A percentile compares a stretch with the other conserved stretches of the same genome.
Conservation (phyloP, 2,113 vertebrate genomes). For the Connochaetes taurinus region DNA sequence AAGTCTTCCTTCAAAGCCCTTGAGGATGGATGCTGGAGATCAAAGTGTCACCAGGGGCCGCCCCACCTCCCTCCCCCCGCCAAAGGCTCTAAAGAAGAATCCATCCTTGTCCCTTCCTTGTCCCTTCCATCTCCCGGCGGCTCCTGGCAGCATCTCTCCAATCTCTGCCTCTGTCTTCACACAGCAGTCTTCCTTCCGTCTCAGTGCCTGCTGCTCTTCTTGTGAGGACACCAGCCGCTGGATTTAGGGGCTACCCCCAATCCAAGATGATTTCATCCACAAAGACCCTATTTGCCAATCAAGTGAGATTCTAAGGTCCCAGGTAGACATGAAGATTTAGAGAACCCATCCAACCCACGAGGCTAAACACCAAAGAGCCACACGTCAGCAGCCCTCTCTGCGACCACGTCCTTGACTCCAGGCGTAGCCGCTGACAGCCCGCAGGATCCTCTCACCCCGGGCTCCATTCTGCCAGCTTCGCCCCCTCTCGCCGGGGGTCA, state of each 20-base stretch:
- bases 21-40: not conserved
- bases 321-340: not conserved
- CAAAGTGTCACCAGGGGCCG: not conserved
- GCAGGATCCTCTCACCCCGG: not conserved
- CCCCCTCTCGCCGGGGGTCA: not conserved
- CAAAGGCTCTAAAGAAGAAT: not conserved
- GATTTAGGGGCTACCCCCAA: not conserved
- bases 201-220: not conserved
- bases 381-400: not conserved
- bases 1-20: not conserved
- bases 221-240: not conserved
- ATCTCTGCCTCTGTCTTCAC: not conserved
- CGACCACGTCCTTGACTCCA: not conserved
- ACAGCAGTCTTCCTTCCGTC: not conserved
- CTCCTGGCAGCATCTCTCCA: too few species aligned
- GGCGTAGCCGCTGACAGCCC: too few species aligned
- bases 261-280: not conserved
- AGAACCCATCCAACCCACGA: not conserved
- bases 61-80: not conserved
- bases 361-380: not conserved
- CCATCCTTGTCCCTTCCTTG: not conserved
- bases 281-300: not conserved
- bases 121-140: not conserved
- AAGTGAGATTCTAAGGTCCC: not conserved
- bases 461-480: not conserved